Evolutionary conservation across 2,113 vertebrate species (phyloP).

Genomic region (Hippopotamus amphibius): DNA sequence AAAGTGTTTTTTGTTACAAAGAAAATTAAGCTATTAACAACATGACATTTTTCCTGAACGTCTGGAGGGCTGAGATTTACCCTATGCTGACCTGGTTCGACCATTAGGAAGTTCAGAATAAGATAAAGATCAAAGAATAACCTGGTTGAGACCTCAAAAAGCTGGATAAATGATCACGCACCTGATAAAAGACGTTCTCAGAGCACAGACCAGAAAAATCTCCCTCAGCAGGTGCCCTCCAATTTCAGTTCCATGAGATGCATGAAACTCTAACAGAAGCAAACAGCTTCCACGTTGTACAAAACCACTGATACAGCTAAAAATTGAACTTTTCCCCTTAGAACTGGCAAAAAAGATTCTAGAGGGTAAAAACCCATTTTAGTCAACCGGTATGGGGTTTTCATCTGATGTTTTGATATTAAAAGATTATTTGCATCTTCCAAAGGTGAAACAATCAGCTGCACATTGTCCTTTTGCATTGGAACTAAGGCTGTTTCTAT

Average conservation of each 20-base stretch:
- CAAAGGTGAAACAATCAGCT: not conserved
- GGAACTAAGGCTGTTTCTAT: not conserved
- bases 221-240: not conserved
- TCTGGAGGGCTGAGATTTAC: not conserved
- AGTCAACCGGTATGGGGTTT: not conserved
- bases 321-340: not conserved
- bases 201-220: slow-evolving; percentile 20
- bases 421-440: not conserved
- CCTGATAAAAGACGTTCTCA: not conserved
- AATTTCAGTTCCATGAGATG: not conserved
- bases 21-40: not conserved
- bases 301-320: not conserved
- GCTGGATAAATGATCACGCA: not conserved
- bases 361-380: not conserved
- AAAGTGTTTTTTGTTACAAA: not conserved
- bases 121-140: slow-evolving; percentile 29
- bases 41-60: not conserved
- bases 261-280: not conserved
- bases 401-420: not conserved
- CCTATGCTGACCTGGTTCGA: not conserved
- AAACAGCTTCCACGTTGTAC: not conserved
- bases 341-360: not conserved
- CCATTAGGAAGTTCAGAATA: not conserved
- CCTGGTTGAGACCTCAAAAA: slow-evolving; percentile 27
- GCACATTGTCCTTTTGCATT: too few relatives aligned